Conservation (phyloP, 1,140 invertebrate species). For the Drosophila saltans region DNA sequence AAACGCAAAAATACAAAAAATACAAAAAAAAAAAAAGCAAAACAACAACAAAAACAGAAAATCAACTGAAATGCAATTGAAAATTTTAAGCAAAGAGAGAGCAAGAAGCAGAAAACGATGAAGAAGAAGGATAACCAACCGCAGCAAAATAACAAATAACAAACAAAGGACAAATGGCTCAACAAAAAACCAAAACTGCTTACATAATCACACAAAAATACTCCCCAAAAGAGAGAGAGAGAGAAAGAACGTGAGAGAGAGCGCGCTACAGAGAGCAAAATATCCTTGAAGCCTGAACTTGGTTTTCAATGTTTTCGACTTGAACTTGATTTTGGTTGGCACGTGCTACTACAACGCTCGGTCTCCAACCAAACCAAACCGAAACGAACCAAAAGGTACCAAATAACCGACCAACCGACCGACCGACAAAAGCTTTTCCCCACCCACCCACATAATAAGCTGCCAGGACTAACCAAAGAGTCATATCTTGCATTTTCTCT, state of each 20-base stretch:
- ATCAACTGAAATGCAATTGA: slow-evolving; percentile 41
- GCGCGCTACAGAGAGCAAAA: slow-evolving; percentile 8
- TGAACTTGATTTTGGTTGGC: slow-evolving; percentile 64
- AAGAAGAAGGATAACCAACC: slow-evolving; percentile 26
- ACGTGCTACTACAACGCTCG: slow-evolving; percentile 21
- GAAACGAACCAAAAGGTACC: neutral
- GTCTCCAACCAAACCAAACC: neutral
- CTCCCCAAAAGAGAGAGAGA: slow-evolving; percentile 16
- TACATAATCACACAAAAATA: slow-evolving; percentile 73
- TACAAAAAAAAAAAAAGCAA: slow-evolving; percentile 17
- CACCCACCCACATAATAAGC: neutral
- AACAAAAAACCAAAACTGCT: slow-evolving; percentile 48
- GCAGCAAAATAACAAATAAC: slow-evolving; percentile 21
- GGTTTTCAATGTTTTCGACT: slow-evolving; percentile 77
- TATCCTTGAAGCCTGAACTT: slow-evolving; percentile 67
- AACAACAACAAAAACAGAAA: slow-evolving; percentile 23
- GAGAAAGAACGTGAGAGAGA: slow-evolving; percentile 23
- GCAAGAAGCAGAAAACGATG: neutral
- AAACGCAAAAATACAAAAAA: slow-evolving; percentile 16
- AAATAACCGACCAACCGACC: neutral
- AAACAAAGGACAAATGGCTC: slow-evolving; percentile 41
- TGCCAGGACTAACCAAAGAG: neutral
- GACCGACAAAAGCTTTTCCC: slow-evolving; percentile 23
- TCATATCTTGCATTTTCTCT: slow-evolving; percentile 17
- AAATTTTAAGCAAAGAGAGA: slow-evolving; percentile 40